A percentile compares a stretch with the other conserved stretches of the same genome.
These are phyloP conservation scores for Fopius arisanus DNA, from an alignment of 1,140 invertebrate genomes.

Conservation along the genomic window DNA sequence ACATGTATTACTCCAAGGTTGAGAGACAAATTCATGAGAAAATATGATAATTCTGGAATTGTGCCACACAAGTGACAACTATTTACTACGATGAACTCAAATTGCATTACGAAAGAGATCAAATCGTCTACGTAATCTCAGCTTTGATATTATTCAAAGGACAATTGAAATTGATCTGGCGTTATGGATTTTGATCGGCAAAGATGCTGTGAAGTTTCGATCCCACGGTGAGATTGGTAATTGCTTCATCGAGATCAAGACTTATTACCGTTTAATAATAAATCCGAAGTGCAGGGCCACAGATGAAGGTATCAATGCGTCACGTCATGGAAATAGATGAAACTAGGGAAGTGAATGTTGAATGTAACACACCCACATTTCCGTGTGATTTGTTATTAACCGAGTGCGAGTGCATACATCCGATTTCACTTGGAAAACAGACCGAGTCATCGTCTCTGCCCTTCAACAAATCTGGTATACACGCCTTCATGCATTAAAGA, in stretches of 20 bases:
- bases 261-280: not conserved
- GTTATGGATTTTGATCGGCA: not conserved
- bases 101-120: not conserved
- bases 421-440: not conserved
- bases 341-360: not conserved
- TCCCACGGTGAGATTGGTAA: not conserved
- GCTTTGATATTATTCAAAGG: too few relatives aligned
- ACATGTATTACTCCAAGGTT: too few relatives aligned
- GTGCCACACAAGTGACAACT: too few relatives aligned
- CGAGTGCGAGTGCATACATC: not conserved
- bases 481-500: too few relatives aligned
- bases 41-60: too few relatives aligned
- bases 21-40: too few relatives aligned
- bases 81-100: too few relatives aligned
- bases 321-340: not conserved
- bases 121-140: not conserved
- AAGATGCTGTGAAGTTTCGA: too few relatives aligned
- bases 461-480: not conserved
- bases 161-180: not conserved
- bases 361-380: not conserved
- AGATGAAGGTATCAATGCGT: not conserved
- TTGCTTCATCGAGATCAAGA: not conserved
- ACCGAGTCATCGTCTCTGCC: not conserved
- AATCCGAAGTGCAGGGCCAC: not conserved
- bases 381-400: not conserved